Conservation (phyloP, 1,140 invertebrate genomes). For the Drosophila mojavensis region DNA sequence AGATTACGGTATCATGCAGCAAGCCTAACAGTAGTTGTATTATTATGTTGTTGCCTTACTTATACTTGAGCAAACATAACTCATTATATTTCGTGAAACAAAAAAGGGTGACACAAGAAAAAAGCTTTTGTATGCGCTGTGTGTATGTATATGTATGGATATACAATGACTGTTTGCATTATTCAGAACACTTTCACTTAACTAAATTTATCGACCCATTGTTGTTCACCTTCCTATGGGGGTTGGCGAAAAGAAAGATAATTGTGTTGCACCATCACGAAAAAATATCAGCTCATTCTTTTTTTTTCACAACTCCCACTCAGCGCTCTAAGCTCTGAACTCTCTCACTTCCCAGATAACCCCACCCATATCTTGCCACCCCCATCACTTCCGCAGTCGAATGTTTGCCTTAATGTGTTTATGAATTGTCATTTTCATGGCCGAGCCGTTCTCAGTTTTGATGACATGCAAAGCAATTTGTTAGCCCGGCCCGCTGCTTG, state of each 20-base stretch:
- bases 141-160: not conserved
- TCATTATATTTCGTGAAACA: constrained; percentile 8
- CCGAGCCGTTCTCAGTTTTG: constrained; percentile 33
- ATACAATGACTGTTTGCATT: too few species aligned
- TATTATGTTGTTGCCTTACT: not conserved
- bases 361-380: not conserved
- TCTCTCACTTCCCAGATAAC: too few species aligned
- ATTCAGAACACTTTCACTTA: not conserved
- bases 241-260: constrained; percentile 15
- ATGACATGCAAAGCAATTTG: constrained; percentile 51
- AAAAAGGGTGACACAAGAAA: not conserved
- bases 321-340: too few species aligned
- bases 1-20: constrained; percentile 6
- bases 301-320: constrained; percentile 3
- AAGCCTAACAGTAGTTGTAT: not conserved
- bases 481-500: constrained; percentile 18
- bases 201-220: constrained; percentile 17
- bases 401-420: constrained; percentile 64
- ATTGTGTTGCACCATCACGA: constrained; percentile 39
- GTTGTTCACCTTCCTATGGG: not conserved
- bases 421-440: constrained; percentile 55
- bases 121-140: too few species aligned
- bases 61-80: not conserved
- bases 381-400: constrained; percentile 27
- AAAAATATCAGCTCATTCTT: constrained; percentile 16